phyloP scores from a whole-genome alignment of 2,888 invertebrate species.

The Epinotia ramella region DNA sequence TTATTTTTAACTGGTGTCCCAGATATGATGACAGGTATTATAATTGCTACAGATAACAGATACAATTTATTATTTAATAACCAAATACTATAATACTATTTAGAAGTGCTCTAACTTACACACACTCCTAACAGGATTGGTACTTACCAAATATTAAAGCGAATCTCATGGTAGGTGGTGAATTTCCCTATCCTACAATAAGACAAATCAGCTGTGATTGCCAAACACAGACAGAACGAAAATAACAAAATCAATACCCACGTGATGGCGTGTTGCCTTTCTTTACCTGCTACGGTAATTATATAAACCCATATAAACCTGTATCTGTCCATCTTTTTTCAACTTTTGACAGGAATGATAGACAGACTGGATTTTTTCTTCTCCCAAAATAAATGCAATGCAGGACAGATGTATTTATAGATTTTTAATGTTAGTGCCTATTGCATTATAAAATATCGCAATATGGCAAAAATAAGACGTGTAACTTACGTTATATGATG shows the following conservation, averaged over 20 bases:
- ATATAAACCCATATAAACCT: slow-evolving; percentile 29
- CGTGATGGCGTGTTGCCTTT: slow-evolving; percentile 26
- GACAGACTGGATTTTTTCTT: slow-evolving; percentile 15
- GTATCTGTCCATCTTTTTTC: slow-evolving; percentile 20
- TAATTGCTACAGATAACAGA: neutral
- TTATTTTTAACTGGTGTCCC: no score
- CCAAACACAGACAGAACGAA: slow-evolving; percentile 36
- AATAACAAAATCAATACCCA: slow-evolving; percentile 42
- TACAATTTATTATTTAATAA: neutral
- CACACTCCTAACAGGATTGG: neutral
- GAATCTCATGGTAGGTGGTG: neutral
- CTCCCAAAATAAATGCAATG: slow-evolving; percentile 27
- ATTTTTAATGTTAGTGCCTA: neutral
- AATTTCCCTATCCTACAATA: slow-evolving; percentile 9
- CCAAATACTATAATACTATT: neutral
- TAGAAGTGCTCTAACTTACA: neutral
- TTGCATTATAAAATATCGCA: slow-evolving; percentile 17
- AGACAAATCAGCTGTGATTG: slow-evolving; percentile 41
- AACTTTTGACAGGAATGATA: slow-evolving; percentile 17
- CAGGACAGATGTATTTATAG: neutral
- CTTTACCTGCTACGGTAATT: slow-evolving; percentile 24
- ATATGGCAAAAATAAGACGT: neutral
- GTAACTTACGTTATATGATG: slow-evolving; percentile 63
- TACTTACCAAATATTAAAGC: neutral
- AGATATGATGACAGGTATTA: no score